These are phyloP conservation scores for Himantopus leucocephalus DNA, from an alignment of 2,113 vertebrate genomes.

Conservation along the genomic window DNA sequence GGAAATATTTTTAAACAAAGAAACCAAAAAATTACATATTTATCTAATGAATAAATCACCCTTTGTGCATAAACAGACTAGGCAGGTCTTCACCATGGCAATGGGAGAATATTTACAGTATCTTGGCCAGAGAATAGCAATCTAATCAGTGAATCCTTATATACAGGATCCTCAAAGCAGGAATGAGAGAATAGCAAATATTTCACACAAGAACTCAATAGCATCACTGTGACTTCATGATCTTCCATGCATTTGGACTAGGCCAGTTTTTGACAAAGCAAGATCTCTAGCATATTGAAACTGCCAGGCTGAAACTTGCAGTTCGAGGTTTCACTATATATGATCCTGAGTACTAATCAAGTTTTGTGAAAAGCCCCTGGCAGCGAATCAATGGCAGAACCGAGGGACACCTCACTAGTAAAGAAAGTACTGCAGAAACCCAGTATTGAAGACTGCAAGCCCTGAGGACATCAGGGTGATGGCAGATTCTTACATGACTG, in stretches of 20 bases:
- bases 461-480: background rate
- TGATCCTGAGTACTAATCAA: background rate
- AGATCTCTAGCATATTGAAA: background rate
- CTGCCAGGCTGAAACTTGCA: background rate
- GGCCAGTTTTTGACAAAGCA: background rate
- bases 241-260: background rate
- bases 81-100: background rate
- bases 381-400: background rate
- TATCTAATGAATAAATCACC: slow-evolving; percentile 39
- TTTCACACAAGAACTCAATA: background rate
- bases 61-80: background rate
- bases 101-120: background rate
- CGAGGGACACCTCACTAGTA: accelerated
- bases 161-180: background rate
- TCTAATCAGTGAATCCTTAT: background rate
- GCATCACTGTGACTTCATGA: background rate
- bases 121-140: background rate
- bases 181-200: background rate
- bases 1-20: slow-evolving; percentile 35
- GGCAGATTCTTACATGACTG: background rate
- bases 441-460: background rate
- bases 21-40: background rate
- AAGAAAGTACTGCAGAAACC: background rate
- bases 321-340: background rate
- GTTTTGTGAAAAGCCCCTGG: background rate